phyloP scores from a whole-genome alignment of 1,140 invertebrate genomes.

The Oreohelix idahoensis region DNA sequence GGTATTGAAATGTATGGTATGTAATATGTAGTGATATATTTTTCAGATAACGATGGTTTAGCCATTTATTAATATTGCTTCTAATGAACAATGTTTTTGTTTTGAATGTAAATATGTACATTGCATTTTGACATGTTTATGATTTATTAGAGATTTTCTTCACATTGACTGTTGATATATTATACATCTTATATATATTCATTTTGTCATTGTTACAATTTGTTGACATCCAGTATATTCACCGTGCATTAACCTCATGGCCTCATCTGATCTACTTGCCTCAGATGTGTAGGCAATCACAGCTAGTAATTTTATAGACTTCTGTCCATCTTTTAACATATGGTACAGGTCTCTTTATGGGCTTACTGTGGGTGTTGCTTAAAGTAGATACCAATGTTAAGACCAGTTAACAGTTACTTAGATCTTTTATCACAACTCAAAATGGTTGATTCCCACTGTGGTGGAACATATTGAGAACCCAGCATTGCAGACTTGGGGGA shows the following conservation, averaged over 20 bases:
- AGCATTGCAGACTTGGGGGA: too few relatives aligned
- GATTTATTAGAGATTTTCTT: not conserved
- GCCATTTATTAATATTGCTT: not conserved
- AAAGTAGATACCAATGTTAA: too few relatives aligned
- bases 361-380: too few relatives aligned
- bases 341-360: too few relatives aligned
- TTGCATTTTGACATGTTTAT: not conserved
- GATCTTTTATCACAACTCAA: too few relatives aligned
- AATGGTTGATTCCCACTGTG: too few relatives aligned
- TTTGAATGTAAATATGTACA: conserved; percentile 13
- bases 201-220: conserved; percentile 6
- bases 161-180: not conserved
- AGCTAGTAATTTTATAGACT: too few relatives aligned
- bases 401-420: too few relatives aligned
- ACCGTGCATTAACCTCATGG: conserved; percentile 9
- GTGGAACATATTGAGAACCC: too few relatives aligned
- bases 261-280: not conserved
- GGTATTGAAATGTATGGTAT: conserved; percentile 38
- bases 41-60: not conserved
- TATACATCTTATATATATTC: conserved; percentile 1
- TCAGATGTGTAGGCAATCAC: not conserved
- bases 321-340: too few relatives aligned
- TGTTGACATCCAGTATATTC: conserved; percentile 10
- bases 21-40: conserved; percentile 10
- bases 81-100: not conserved